Evolutionary conservation across 2,797 vertebrate species (phyloP).

Genomic region (Pangasius krempfi): DNA sequence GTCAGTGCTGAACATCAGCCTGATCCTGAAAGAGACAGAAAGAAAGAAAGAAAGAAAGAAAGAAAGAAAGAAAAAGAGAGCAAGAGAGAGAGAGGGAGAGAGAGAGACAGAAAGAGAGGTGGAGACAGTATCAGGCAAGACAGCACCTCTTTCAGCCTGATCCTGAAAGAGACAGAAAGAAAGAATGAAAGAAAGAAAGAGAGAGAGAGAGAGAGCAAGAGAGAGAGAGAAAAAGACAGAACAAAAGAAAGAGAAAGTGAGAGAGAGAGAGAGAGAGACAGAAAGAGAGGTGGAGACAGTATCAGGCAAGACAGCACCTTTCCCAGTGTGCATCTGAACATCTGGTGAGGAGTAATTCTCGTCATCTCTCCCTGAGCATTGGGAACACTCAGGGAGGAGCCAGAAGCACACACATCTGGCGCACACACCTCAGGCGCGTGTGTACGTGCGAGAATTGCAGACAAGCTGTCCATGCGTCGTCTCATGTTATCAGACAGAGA

Average conservation of each 20-base stretch:
- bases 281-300: conserved; percentile 41
- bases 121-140: conserved; percentile 51
- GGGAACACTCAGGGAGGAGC: conserved; percentile 37
- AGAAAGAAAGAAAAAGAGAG: conserved; percentile 48
- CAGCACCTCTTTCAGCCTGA: conserved; percentile 25
- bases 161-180: neutral
- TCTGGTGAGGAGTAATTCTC: conserved; percentile 37
- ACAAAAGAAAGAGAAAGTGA: neutral
- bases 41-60: conserved; percentile 54
- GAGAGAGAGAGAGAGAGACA: conserved; percentile 16
- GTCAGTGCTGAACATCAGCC: no score
- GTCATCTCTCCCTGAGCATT: conserved; percentile 19
- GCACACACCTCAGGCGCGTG: conserved; percentile 59
- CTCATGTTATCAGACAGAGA: conserved; percentile 44
- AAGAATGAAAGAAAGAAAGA: conserved; percentile 56
- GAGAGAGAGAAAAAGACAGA: no score
- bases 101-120: conserved; percentile 32
- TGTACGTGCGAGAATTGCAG: conserved; percentile 36
- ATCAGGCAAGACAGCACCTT: conserved; percentile 50
- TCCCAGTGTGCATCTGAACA: conserved; percentile 58
- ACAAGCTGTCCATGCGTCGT: conserved; percentile 43
- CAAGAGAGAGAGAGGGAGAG: neutral
- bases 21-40: neutral
- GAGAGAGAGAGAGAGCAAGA: conserved; percentile 34
- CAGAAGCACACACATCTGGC: conserved; percentile 61